Percentiles rank a stretch among this genome's conserved stretches.
phyloP scores from a whole-genome alignment of 2,797 vertebrate genomes.

The Gouania willdenowi region DNA sequence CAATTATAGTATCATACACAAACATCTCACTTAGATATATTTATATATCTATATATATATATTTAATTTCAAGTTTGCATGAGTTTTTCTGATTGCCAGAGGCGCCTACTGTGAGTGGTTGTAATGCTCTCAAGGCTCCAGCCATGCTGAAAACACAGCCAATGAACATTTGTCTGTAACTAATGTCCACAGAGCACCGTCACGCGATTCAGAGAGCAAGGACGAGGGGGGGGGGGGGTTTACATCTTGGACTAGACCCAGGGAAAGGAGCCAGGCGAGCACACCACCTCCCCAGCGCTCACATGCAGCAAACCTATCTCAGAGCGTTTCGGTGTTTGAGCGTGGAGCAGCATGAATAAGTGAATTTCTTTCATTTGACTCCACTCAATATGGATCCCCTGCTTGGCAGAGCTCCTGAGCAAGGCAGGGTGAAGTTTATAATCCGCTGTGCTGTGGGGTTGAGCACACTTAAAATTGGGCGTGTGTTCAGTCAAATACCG shows the following conservation, averaged over 20 bases:
- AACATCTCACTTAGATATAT: constrained; percentile 73
- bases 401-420: constrained; percentile 36
- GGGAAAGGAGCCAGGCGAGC: constrained; percentile 39
- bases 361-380: constrained; percentile 62
- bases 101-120: constrained; percentile 33
- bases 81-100: constrained; percentile 63
- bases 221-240: no score
- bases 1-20: constrained; percentile 73
- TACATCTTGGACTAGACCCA: constrained; percentile 30
- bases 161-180: constrained; percentile 35
- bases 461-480: constrained; percentile 17
- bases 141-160: constrained; percentile 53
- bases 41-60: constrained; percentile 66
- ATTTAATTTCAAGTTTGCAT: constrained; percentile 67
- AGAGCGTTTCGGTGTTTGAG: constrained; percentile 44
- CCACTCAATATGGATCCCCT: constrained; percentile 50
- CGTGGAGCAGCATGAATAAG: constrained; percentile 56
- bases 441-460: constrained; percentile 28
- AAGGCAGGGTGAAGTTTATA: constrained; percentile 11
- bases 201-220: constrained; percentile 30
- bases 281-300: constrained; percentile 38
- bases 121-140: constrained; percentile 31
- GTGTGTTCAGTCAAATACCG: constrained; percentile 39
- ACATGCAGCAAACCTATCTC: constrained; percentile 45
- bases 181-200: constrained; percentile 29